Evolutionary conservation across 2,888 invertebrate genomes (phyloP).

Genomic region (Mantis religiosa): DNA sequence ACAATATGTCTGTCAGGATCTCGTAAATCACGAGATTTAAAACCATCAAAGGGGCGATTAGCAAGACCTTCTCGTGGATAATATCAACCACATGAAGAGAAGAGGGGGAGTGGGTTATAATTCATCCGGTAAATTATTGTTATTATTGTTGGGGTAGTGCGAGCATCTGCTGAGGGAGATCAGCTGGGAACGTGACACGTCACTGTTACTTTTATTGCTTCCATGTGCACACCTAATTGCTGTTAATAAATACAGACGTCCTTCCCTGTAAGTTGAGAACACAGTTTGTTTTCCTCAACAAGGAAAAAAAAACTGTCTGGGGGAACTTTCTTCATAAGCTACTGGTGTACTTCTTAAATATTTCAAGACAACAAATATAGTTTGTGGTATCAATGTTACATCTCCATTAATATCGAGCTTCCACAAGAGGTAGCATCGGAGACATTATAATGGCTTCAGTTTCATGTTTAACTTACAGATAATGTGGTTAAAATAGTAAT

Average conservation of each 20-base stretch:
- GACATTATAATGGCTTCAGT: too few relatives aligned
- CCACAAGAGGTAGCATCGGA: too few relatives aligned
- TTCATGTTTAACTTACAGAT: too few relatives aligned
- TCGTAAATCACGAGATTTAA: constrained; percentile 18
- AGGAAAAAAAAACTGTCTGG: too few relatives aligned
- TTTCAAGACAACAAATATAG: background rate
- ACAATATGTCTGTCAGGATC: background rate
- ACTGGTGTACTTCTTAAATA: too few relatives aligned
- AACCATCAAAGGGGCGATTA: constrained; percentile 13
- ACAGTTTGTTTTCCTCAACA: background rate
- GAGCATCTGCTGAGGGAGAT: background rate
- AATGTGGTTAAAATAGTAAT: too few relatives aligned
- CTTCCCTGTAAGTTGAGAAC: background rate
- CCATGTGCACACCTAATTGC: background rate
- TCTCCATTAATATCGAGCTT: background rate
- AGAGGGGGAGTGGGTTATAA: background rate
- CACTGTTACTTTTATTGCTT: background rate
- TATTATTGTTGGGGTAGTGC: background rate
- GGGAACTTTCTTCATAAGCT: too few relatives aligned
- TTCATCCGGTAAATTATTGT: constrained; percentile 13
- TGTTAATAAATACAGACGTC: background rate
- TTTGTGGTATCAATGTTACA: background rate
- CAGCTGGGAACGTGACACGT: background rate
- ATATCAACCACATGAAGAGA: background rate
- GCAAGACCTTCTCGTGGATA: background rate